These are phyloP conservation scores for Hylaeus volcanicus DNA, from an alignment of 1,140 invertebrate genomes.

Conservation along the genomic window DNA sequence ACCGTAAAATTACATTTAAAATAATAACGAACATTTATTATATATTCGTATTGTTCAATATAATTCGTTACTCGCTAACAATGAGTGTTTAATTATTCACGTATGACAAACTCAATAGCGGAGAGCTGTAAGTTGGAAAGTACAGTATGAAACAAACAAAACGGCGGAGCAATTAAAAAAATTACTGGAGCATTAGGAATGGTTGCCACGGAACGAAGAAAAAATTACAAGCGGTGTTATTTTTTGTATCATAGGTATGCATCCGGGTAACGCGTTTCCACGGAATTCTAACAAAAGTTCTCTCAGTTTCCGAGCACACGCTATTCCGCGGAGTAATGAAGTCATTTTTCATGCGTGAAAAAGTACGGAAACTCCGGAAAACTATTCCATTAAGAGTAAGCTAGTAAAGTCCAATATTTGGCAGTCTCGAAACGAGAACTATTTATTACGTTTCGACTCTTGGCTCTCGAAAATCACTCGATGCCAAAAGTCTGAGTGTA, in stretches of 20 bases:
- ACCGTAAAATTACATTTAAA: no score
- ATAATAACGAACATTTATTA: no score
- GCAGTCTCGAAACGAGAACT: no score
- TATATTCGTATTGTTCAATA: no score
- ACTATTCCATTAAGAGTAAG: background rate
- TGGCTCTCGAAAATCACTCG: no score
- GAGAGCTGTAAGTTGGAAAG: background rate
- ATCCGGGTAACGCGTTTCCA: background rate
- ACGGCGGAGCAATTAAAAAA: conserved; percentile 21
- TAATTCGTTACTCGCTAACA: no score
- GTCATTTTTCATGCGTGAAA: background rate
- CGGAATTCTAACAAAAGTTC: background rate
- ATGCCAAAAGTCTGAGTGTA: no score
- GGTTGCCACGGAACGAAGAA: background rate
- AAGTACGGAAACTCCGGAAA: background rate
- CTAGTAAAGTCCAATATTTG: no score
- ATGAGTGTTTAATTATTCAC: background rate
- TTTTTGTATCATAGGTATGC: background rate
- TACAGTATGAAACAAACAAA: background rate
- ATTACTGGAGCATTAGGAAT: conserved; percentile 23
- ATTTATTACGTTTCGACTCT: no score
- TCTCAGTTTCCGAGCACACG: no score
- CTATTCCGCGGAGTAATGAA: background rate
- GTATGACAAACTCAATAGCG: background rate
- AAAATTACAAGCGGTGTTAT: no score